Evolutionary conservation across 2,797 vertebrate genomes (phyloP).

Genomic region (Apodemus agrarius): DNA sequence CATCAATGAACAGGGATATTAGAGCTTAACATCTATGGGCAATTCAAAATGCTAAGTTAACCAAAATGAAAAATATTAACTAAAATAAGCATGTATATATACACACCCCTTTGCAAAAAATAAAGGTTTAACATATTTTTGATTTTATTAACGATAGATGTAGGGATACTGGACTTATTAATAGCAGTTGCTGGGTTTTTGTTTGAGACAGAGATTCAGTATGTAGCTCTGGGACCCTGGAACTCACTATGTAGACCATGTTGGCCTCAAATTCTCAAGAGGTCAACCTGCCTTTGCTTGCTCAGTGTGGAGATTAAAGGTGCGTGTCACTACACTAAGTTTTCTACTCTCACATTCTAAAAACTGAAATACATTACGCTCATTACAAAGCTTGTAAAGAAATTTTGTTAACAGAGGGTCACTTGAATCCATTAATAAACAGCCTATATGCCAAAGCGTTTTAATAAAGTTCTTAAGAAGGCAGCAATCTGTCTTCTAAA

Average conservation of each 20-base stretch:
- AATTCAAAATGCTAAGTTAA: slow-evolving; percentile 13
- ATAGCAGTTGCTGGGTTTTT: neutral
- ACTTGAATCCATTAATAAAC: neutral
- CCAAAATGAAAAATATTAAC: neutral
- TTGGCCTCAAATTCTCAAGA: neutral
- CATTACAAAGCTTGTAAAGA: neutral
- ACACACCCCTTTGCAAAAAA: neutral
- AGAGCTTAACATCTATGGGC: slow-evolving; percentile 22
- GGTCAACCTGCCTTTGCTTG: neutral
- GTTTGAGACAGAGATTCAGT: neutral
- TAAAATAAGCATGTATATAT: neutral
- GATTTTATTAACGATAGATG: neutral
- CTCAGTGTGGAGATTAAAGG: neutral
- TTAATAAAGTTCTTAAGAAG: neutral
- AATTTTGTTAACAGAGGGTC: neutral
- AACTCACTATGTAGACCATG: neutral
- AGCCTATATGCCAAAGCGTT: neutral
- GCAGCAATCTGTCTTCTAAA: neutral
- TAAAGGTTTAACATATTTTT: neutral
- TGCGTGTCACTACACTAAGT: neutral
- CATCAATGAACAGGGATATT: neutral
- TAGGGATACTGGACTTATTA: neutral
- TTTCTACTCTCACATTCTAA: neutral
- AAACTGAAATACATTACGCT: slow-evolving; percentile 52
- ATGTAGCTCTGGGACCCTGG: neutral